A percentile compares a stretch with the other conserved stretches of the same genome.
Evolutionary conservation across 2,888 invertebrate species (phyloP).

Genomic region (Diarsia rubi): DNA sequence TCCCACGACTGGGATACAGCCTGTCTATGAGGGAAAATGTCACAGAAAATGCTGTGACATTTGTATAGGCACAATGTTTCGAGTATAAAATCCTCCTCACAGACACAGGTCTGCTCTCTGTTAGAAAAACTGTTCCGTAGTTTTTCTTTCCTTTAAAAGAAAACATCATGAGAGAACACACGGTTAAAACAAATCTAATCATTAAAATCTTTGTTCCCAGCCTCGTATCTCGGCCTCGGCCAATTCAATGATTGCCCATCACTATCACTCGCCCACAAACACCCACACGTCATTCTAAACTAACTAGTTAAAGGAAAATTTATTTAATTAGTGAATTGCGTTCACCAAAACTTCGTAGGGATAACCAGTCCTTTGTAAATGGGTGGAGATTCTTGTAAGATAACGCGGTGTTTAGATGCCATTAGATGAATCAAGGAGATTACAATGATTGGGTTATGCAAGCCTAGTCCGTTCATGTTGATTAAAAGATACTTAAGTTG

Average conservation of each 20-base stretch:
- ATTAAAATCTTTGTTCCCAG: conserved; percentile 11
- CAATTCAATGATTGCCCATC: conserved; percentile 42
- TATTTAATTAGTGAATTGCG: conserved; percentile 76
- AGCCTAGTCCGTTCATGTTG: background rate
- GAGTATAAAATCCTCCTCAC: too few relatives aligned
- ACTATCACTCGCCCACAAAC: conserved; percentile 56
- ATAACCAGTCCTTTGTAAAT: conserved; percentile 50
- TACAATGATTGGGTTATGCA: conserved; percentile 11
- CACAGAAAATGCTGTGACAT: too few relatives aligned
- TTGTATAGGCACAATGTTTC: too few relatives aligned
- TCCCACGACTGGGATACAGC: too few relatives aligned
- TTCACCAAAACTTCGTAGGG: conserved; percentile 52
- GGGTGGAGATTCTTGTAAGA: conserved; percentile 43
- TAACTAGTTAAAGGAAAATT: conserved; percentile 74
- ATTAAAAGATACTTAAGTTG: background rate
- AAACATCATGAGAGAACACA: background rate
- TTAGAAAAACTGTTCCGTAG: too few relatives aligned
- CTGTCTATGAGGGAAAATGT: too few relatives aligned
- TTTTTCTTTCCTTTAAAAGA: background rate
- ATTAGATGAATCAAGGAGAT: conserved; percentile 35
- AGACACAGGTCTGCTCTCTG: too few relatives aligned
- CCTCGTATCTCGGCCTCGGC: conserved; percentile 34
- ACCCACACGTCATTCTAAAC: conserved; percentile 68
- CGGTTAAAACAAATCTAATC: background rate
- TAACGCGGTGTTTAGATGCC: conserved; percentile 35